Conservation (phyloP, 2,888 invertebrate species). For the Yponomeuta evonymella region DNA sequence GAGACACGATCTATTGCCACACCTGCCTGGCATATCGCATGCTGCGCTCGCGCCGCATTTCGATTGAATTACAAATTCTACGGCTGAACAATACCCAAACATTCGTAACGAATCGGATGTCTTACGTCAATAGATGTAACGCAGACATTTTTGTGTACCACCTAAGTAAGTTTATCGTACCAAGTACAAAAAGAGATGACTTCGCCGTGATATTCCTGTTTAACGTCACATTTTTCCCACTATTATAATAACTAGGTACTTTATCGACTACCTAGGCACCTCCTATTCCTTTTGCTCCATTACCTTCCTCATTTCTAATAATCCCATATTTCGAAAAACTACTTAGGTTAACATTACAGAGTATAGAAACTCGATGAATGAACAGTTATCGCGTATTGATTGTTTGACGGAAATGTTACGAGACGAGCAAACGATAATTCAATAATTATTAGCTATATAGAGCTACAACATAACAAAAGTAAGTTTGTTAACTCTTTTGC, state of each 20-base stretch:
- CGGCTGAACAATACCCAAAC: constrained; percentile 44
- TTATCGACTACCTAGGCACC: too few relatives aligned
- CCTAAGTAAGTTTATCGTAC: too few relatives aligned
- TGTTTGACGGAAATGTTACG: neutral
- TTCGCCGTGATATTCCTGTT: too few relatives aligned
- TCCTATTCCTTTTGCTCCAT: neutral
- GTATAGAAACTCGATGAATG: neutral
- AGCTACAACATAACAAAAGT: neutral
- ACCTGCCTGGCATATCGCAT: constrained; percentile 51
- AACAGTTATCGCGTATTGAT: neutral
- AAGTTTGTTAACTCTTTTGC: neutral
- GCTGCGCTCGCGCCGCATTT: constrained; percentile 41
- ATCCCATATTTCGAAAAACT: constrained; percentile 10
- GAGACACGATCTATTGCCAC: constrained; percentile 38
- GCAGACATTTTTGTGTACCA: neutral
- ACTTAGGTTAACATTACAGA: neutral
- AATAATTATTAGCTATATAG: neutral
- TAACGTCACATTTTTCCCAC: too few relatives aligned
- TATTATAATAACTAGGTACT: too few relatives aligned
- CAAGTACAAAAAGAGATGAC: too few relatives aligned
- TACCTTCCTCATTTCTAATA: neutral
- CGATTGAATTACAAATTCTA: constrained; percentile 59
- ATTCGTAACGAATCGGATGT: constrained; percentile 42
- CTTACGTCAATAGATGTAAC: constrained; percentile 26
- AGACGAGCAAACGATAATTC: neutral